A percentile compares a stretch with the other conserved stretches of the same genome.
phyloP scores from a whole-genome alignment of 2,113 vertebrate genomes.

The Dendropsophus ebraccatus region DNA sequence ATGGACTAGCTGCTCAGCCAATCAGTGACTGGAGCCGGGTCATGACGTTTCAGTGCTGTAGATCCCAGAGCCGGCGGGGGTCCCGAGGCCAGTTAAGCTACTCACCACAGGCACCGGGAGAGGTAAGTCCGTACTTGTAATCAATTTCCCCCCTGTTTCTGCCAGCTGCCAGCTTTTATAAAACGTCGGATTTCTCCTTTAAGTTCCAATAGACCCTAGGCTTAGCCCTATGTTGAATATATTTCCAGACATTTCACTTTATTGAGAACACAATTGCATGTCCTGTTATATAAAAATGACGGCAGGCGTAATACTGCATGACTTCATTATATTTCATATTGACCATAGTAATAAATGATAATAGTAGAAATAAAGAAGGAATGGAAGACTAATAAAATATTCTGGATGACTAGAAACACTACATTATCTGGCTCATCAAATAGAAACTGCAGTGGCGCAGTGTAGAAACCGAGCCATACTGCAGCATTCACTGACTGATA shows the following conservation, averaged over 20 bases:
- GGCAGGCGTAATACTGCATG: background rate
- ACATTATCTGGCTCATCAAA: background rate
- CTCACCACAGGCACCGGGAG: too few species aligned
- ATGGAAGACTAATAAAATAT: constrained; percentile 3
- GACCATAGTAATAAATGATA: background rate
- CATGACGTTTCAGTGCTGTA: too few species aligned
- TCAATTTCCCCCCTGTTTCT: too few species aligned
- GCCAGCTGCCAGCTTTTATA: too few species aligned
- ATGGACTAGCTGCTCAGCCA: too few species aligned
- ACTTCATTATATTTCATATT: background rate
- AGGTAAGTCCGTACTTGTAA: too few species aligned
- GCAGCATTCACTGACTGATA: constrained; percentile 11
- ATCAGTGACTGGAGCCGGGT: too few species aligned
- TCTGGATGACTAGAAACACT: background rate
- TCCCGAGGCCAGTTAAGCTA: too few species aligned
- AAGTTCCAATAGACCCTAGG: background rate
- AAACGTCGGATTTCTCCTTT: too few species aligned
- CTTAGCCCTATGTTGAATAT: background rate
- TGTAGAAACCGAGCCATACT: background rate
- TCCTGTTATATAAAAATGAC: background rate
- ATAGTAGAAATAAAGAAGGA: background rate
- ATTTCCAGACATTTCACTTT: background rate
- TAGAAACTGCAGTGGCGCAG: constrained; percentile 10
- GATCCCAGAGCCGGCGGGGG: too few species aligned
- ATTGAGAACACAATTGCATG: background rate